Base-by-base conservation (phyloP, 1,140 invertebrate genomes). In the Galleria mellonella region DNA sequence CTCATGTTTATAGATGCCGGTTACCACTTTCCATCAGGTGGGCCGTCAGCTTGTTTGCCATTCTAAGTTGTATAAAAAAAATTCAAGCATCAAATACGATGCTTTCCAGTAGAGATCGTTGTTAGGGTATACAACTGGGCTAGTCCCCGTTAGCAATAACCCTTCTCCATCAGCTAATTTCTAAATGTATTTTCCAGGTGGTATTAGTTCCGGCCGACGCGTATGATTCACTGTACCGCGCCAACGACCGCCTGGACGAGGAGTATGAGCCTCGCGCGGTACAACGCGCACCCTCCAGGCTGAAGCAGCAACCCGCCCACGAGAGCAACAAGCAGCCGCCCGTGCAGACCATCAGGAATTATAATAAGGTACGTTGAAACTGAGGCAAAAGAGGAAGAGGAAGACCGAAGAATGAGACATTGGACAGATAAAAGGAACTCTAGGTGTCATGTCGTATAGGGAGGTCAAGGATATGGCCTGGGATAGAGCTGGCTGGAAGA, bases 261-360 rank as follows among this genome's bases (percentile, higher is more conserved):
- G 72, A 81, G 14, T 83, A 84, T 51, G 66, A 81, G 40, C 72
- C 72, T 0, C 43, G 79, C 4, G 58, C 65, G 0, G 38, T 70
- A 1, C 65, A 71, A 50, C 66, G 78, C 5, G 35, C 63, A 2
- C 65, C 62, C 0, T 30, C 65, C 0, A 52, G 68, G 9, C 48
- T 63, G 13, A 72, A 72, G 35, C 58, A 59, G 47, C 51, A 83
- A 12, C 83, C 88, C 12, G 82, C 83, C 0, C 91, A 91, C 58
- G 89, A 91, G 45, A 66, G 87, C 0, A 78, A 90, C 0, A 93
- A 91, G 69, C 85, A 89, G 27, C 91, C 92, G 8, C 92, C 93
- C 4, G 92, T 94, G 0, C 92, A 93, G 68, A 94, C 92, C 1
- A 93, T 94, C 51, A 86, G 92, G 30, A 94, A 94, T 59, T 94